Conservation (phyloP, 2,797 vertebrate species). For the Microchirus variegatus region DNA sequence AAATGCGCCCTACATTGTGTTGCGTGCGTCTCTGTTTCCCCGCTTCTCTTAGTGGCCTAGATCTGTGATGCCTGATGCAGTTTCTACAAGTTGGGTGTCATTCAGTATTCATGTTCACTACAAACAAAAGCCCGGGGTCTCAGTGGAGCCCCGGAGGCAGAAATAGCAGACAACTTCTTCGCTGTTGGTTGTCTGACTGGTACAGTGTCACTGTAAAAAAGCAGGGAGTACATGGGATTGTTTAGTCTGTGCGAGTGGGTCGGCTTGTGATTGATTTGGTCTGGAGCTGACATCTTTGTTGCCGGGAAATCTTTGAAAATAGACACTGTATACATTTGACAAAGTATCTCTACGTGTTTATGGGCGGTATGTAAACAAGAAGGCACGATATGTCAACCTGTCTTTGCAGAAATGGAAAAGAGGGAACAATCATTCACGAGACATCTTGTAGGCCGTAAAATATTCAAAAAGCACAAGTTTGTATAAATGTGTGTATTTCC, state of each 20-base stretch:
- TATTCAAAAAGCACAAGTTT: no score
- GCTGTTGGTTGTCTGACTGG: slow-evolving; percentile 52
- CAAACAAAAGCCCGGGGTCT: slow-evolving; percentile 61
- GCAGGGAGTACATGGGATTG: slow-evolving; percentile 25
- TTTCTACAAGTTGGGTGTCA: slow-evolving; percentile 61
- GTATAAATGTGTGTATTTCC: no score
- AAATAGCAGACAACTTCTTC: slow-evolving; percentile 50
- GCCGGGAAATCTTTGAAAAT: slow-evolving; percentile 10
- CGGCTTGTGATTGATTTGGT: slow-evolving; percentile 26
- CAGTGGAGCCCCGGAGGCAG: slow-evolving; percentile 47
- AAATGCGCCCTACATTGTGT: slow-evolving; percentile 54
- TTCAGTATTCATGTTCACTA: slow-evolving; percentile 65
- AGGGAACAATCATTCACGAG: no score
- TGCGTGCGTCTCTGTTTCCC: slow-evolving; percentile 26
- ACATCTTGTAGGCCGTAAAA: no score
- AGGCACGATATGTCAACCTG: no score
- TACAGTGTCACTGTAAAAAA: slow-evolving; percentile 30
- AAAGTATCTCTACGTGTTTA: slow-evolving; percentile 2
- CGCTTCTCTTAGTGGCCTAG: slow-evolving; percentile 55
- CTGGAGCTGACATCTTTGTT: slow-evolving; percentile 28
- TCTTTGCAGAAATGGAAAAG: no score
- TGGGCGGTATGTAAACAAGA: no score
- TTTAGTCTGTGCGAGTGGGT: not conserved
- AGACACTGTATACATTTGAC: not conserved
- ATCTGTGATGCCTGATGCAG: slow-evolving; percentile 64